A percentile compares a stretch with the other conserved stretches of the same genome.
Conservation (phyloP, 2,113 vertebrate species). For the Origma solitaria region DNA sequence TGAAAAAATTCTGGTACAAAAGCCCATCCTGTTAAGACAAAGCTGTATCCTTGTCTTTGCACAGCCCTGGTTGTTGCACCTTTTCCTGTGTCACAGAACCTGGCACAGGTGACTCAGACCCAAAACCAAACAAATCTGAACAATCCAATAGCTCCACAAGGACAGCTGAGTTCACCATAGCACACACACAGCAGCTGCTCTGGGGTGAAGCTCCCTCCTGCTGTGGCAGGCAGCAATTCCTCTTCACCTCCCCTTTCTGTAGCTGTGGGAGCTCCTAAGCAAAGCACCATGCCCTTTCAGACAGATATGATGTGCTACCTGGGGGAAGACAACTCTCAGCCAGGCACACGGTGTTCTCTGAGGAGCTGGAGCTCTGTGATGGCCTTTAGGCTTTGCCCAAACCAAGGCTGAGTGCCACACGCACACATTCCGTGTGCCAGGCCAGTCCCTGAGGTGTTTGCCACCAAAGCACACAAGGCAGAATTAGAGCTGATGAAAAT, state of each 20-base stretch:
- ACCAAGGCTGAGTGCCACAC: not conserved
- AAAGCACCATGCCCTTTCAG: not conserved
- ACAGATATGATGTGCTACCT: not conserved
- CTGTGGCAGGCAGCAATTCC: not conserved
- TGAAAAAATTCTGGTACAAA: not conserved
- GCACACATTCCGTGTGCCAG: fast-evolving
- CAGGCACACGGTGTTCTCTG: not conserved
- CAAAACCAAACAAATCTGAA: not conserved
- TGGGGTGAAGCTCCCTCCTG: not conserved
- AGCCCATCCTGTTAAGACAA: not conserved
- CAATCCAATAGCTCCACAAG: fast-evolving
- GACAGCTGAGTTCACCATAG: not conserved
- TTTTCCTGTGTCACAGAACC: not conserved
- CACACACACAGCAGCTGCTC: not conserved
- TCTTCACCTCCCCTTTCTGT: not conserved
- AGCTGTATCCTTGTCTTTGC: not conserved
- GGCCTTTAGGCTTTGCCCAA: not conserved
- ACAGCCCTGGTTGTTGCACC: not conserved
- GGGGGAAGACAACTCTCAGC: not conserved
- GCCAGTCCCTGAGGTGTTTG: not conserved
- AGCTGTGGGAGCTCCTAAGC: not conserved
- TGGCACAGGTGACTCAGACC: not conserved
- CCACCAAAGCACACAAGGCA: not conserved
- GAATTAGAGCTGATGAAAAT: not conserved
- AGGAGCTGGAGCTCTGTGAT: not conserved